Percentiles rank a stretch among this genome's conserved stretches.
Evolutionary conservation across 1,140 invertebrate species (phyloP).

Genomic region (Drosophila grimshawi): DNA sequence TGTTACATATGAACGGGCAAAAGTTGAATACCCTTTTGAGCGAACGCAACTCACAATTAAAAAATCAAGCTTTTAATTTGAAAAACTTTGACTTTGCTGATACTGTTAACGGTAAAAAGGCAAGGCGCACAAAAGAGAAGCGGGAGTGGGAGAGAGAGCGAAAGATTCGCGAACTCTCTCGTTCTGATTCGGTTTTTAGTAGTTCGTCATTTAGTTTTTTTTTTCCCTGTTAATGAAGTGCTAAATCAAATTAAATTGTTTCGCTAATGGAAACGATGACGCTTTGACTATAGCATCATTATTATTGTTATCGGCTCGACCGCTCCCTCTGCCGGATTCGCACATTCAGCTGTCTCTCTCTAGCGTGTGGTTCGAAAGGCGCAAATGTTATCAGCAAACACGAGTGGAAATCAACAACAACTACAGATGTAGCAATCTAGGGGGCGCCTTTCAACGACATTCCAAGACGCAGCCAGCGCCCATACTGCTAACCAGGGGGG

Average conservation of each 20-base stretch:
- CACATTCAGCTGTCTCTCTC: slow-evolving; percentile 17
- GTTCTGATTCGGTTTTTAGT: slow-evolving; percentile 32
- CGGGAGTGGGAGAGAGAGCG: slow-evolving; percentile 5
- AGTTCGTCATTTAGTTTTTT: slow-evolving; percentile 51
- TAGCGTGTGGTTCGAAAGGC: slow-evolving; percentile 50
- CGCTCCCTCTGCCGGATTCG: slow-evolving; percentile 18
- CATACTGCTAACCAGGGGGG: slow-evolving; percentile 32
- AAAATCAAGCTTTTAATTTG: slow-evolving; percentile 74
- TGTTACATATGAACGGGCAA: background rate
- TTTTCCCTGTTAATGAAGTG: slow-evolving; percentile 69
- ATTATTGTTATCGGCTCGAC: slow-evolving; percentile 59
- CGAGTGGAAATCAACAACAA: slow-evolving; percentile 46
- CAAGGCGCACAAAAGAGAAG: slow-evolving; percentile 36
- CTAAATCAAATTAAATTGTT: slow-evolving; percentile 72
- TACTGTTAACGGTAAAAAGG: slow-evolving; percentile 63
- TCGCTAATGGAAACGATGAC: slow-evolving; percentile 60
- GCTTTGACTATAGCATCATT: slow-evolving; percentile 67
- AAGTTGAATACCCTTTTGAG: slow-evolving; percentile 6
- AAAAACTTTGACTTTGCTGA: slow-evolving; percentile 52
- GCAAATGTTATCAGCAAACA: slow-evolving; percentile 75
- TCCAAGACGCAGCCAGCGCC: slow-evolving; percentile 34
- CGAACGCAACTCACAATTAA: slow-evolving; percentile 49
- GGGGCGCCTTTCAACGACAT: slow-evolving; percentile 50
- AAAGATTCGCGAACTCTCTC: slow-evolving; percentile 9
- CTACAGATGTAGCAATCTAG: slow-evolving; percentile 30